Evolutionary conservation across 2,113 vertebrate species (phyloP).

Genomic region (Spheniscus mendiculus): DNA sequence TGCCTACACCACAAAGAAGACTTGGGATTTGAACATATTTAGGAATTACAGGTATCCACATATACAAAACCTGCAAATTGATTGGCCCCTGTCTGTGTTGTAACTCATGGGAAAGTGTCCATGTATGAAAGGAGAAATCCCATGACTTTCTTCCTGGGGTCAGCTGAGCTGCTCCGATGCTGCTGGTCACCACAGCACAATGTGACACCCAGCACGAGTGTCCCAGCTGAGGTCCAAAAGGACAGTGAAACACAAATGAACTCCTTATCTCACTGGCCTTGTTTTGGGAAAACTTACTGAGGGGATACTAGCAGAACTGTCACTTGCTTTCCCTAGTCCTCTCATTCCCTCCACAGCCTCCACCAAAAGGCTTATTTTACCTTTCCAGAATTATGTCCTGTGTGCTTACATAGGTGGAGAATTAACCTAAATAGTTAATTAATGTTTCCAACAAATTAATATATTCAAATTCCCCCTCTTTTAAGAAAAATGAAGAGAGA

Average conservation of each 20-base stretch:
- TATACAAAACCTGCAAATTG: neutral
- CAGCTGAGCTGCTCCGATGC: neutral
- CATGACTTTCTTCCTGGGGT: neutral
- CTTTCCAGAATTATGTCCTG: neutral
- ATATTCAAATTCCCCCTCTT: neutral
- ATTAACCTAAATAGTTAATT: neutral
- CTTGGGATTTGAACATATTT: neutral
- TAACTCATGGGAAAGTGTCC: neutral
- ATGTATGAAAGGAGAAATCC: neutral
- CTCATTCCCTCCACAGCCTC: neutral
- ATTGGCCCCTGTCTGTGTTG: neutral
- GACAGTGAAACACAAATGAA: neutral
- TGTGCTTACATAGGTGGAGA: neutral
- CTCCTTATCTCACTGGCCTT: neutral
- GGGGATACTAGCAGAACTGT: neutral
- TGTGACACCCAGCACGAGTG: neutral
- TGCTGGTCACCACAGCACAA: neutral
- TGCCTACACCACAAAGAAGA: neutral
- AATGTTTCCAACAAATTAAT: neutral
- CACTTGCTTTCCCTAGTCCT: neutral
- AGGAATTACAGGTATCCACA: neutral
- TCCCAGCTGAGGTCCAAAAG: neutral
- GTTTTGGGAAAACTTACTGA: neutral
- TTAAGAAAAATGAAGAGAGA: neutral
- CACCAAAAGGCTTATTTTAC: neutral